Conservation (phyloP, 2,888 invertebrate species). For the Sipha maydis region DNA sequence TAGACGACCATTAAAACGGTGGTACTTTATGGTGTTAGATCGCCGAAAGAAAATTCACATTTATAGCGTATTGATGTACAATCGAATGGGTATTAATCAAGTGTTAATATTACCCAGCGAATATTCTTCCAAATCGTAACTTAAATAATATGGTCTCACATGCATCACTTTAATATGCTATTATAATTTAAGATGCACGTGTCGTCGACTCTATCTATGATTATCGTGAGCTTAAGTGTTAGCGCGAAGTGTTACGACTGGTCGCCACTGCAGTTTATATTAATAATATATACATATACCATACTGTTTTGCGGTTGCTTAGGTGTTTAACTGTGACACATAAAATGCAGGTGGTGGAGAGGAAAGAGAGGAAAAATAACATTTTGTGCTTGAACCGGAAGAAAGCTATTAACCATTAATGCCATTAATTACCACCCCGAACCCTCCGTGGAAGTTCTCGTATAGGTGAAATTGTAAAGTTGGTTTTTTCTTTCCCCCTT, state of each 20-base stretch:
- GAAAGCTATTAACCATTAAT: slow-evolving; percentile 37
- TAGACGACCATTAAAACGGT: too few species aligned
- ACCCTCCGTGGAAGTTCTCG: neutral
- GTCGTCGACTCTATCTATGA: neutral
- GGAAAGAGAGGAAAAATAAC: neutral
- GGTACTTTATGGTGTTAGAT: too few species aligned
- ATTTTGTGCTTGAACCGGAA: neutral
- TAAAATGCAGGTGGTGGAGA: neutral
- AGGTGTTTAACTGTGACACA: neutral
- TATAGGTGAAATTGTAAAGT: neutral
- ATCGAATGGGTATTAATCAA: too few species aligned
- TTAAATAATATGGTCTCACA: too few species aligned
- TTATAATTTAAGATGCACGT: neutral
- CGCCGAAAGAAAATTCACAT: too few species aligned
- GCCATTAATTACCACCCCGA: slow-evolving; percentile 18
- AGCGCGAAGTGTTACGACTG: too few species aligned
- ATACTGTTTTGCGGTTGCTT: neutral
- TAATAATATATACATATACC: neutral
- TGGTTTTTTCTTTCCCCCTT: neutral
- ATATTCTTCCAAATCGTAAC: too few species aligned
- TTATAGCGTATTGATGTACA: too few species aligned
- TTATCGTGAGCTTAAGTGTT: neutral
- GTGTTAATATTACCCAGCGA: too few species aligned
- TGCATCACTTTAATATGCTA: too few species aligned
- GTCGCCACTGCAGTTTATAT: neutral